These are phyloP conservation scores for Oncorhynchus clarkii DNA, from an alignment of 2,113 vertebrate species.

Conservation along the genomic window DNA sequence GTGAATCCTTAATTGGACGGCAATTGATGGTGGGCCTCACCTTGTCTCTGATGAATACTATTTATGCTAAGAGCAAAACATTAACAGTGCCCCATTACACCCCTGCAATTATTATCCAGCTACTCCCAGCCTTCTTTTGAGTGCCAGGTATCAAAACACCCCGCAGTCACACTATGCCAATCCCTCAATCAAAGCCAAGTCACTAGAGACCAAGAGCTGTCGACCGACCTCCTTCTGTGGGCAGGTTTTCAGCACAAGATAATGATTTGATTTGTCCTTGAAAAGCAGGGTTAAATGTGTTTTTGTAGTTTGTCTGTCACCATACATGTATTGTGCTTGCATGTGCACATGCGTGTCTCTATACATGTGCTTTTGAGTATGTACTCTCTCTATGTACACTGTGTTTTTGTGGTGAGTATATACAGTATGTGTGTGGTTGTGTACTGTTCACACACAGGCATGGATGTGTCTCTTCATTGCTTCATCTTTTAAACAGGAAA, in stretches of 20 bases:
- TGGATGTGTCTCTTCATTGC: background rate
- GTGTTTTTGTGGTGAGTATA: background rate
- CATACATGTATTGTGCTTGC: background rate
- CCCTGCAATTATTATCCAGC: slow-evolving; percentile 34
- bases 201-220: slow-evolving; percentile 28
- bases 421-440: no score
- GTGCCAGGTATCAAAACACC: slow-evolving; percentile 52
- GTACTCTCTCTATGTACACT: background rate
- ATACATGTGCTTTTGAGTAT: background rate
- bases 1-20: slow-evolving; percentile 29
- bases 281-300: background rate
- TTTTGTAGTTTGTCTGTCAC: no score
- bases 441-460: no score
- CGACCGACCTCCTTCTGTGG: slow-evolving; percentile 53
- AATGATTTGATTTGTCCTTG: background rate
- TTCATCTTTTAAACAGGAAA: background rate
- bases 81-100: slow-evolving; percentile 25
- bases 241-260: slow-evolving; percentile 29
- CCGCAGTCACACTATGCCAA: slow-evolving; percentile 45
- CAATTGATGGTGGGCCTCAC: slow-evolving; percentile 35
- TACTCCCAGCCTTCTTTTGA: slow-evolving; percentile 3
- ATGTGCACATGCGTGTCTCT: no score
- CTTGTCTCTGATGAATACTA: slow-evolving; percentile 49
- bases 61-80: slow-evolving; percentile 25
- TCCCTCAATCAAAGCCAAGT: slow-evolving; percentile 1